Evolutionary conservation across 2,113 vertebrate genomes (phyloP).

Genomic region (Plecturocebus donacophilus): DNA sequence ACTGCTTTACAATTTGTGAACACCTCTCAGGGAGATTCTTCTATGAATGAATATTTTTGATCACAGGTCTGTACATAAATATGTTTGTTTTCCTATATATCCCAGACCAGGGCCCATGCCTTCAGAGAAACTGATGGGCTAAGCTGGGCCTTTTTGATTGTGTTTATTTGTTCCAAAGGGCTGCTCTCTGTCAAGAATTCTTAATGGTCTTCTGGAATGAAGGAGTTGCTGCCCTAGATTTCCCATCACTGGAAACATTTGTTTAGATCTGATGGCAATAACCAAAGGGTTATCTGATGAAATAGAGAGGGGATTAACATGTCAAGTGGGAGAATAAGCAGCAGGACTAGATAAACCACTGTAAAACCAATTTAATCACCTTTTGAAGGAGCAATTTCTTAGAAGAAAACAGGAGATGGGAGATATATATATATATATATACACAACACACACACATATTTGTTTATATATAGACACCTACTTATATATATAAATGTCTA

Average conservation of each 20-base stretch:
- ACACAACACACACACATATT: background rate
- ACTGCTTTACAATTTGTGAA: background rate
- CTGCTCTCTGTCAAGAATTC: background rate
- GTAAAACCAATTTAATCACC: background rate
- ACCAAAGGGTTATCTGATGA: background rate
- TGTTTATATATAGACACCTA: too few relatives aligned
- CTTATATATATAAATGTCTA: background rate
- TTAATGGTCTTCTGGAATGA: background rate
- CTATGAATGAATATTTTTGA: background rate
- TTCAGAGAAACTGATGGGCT: background rate
- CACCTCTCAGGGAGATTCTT: background rate
- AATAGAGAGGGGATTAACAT: slow-evolving; percentile 1
- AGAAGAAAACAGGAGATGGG: background rate
- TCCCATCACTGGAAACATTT: background rate
- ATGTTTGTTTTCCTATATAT: background rate
- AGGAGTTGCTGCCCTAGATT: background rate
- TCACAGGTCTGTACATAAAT: background rate
- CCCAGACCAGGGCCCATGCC: background rate
- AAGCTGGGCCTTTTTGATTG: background rate
- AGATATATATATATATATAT: too few relatives aligned
- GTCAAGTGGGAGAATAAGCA: background rate
- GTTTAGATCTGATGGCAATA: background rate
- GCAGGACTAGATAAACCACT: background rate
- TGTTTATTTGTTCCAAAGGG: background rate
- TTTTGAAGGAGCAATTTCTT: background rate